phyloP scores from a whole-genome alignment of 2,113 vertebrate genomes.

The Elaphurus davidianus region DNA sequence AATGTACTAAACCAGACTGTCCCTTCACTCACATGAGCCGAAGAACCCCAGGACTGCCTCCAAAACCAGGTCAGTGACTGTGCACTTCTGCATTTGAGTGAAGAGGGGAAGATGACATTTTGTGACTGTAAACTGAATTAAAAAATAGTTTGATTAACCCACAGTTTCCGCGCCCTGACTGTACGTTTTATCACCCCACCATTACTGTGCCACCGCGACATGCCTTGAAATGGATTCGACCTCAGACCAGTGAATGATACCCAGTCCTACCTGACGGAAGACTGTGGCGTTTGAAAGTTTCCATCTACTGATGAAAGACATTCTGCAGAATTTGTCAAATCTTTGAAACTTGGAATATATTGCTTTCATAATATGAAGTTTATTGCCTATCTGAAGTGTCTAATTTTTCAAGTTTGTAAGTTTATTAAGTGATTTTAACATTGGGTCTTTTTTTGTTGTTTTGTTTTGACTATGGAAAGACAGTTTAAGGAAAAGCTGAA shows the following conservation, averaged over 20 bases:
- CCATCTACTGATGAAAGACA: constrained; percentile 54
- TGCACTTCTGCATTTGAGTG: too few species aligned
- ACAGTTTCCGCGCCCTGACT: constrained; percentile 92
- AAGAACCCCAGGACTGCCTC: constrained; percentile 74
- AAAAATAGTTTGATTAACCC: too few species aligned
- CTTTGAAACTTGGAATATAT: constrained; percentile 81
- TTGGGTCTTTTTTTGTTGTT: background rate
- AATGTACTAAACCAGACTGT: constrained; percentile 94
- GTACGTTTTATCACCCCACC: constrained; percentile 93
- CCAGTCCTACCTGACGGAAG: constrained; percentile 60
- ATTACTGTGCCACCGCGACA: constrained; percentile 92
- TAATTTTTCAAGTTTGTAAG: constrained; percentile 86
- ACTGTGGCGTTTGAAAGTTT: constrained; percentile 64
- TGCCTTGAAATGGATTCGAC: constrained; percentile 90
- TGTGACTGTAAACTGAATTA: too few species aligned
- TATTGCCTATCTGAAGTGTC: constrained; percentile 81
- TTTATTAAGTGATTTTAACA: constrained; percentile 80
- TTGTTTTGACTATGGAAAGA: constrained; percentile 74
- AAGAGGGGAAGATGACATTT: too few species aligned
- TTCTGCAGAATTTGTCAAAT: constrained; percentile 67
- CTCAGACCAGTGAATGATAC: constrained; percentile 83
- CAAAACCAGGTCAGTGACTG: too few species aligned
- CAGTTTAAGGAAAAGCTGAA: constrained; percentile 73
- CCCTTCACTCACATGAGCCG: constrained; percentile 94
- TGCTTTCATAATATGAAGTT: constrained; percentile 82